Conservation (phyloP, 2,888 invertebrate species). For the Sphaeridia pumilis region DNA sequence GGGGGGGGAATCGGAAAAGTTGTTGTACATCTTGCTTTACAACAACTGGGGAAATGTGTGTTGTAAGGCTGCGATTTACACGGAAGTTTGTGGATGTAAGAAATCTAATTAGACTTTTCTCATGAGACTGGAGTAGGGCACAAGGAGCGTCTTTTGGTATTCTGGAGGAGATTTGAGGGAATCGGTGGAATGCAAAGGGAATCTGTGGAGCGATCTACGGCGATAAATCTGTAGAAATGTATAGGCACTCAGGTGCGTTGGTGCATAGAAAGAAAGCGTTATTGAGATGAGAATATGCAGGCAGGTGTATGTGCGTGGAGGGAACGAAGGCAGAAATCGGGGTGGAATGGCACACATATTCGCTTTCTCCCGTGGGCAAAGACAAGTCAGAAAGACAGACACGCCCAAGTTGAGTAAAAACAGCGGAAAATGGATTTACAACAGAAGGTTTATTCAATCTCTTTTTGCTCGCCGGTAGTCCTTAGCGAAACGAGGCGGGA, state of each 20-base stretch:
- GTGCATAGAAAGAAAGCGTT: not conserved
- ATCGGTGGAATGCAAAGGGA: not conserved
- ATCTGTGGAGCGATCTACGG: not conserved
- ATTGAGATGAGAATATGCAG: not conserved
- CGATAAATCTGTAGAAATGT: not conserved
- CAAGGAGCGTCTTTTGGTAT: not conserved
- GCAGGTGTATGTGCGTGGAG: not conserved
- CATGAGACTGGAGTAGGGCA: not conserved
- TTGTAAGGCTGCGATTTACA: too few species aligned
- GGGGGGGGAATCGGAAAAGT: too few species aligned
- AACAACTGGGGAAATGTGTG: too few species aligned
- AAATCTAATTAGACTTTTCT: constrained; percentile 1
- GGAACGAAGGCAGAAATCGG: not conserved
- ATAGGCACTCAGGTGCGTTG: not conserved
- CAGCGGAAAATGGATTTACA: too few species aligned
- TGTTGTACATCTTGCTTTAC: too few species aligned
- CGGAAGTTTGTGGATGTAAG: not conserved
- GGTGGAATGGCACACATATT: not conserved
- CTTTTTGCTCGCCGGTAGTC: not conserved
- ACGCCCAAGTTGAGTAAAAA: too few species aligned
- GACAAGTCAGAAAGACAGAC: not conserved
- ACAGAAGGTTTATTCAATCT: constrained; percentile 1
- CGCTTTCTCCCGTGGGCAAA: not conserved
- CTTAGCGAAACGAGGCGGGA: not conserved
- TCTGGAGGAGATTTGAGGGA: not conserved